These are phyloP conservation scores for Phylloscopus trochiloides DNA, from an alignment of 2,113 vertebrate species.

Conservation along the genomic window DNA sequence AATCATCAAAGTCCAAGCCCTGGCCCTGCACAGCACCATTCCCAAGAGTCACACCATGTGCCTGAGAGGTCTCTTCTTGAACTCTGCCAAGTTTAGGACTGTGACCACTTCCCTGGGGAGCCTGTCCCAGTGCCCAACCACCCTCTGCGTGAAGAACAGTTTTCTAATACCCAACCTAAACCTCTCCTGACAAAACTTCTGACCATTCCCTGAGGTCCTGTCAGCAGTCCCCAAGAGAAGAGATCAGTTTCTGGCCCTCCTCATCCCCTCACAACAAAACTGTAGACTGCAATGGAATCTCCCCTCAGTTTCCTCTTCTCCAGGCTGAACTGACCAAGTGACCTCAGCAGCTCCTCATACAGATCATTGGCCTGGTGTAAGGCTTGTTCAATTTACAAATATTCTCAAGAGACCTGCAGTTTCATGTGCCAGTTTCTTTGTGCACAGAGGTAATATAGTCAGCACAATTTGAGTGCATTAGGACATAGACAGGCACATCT, in stretches of 20 bases:
- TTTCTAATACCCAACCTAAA: neutral
- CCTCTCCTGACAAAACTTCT: neutral
- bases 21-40: neutral
- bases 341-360: neutral
- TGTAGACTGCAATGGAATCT: neutral
- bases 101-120: neutral
- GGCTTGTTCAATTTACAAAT: accelerated
- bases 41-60: neutral
- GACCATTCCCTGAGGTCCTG: neutral
- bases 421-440: neutral
- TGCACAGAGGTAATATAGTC: neutral
- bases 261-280: accelerated
- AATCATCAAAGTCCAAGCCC: accelerated
- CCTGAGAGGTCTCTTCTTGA: neutral
- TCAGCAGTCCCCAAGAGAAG: accelerated
- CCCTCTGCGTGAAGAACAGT: neutral
- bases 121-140: accelerated
- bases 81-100: neutral
- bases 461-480: neutral
- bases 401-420: neutral
- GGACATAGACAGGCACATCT: neutral
- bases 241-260: neutral
- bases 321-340: neutral
- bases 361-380: neutral
- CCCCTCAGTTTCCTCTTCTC: neutral